phyloP scores from a whole-genome alignment of 92 coral and sea anemone species.

The Paragorgia papillata region DNA sequence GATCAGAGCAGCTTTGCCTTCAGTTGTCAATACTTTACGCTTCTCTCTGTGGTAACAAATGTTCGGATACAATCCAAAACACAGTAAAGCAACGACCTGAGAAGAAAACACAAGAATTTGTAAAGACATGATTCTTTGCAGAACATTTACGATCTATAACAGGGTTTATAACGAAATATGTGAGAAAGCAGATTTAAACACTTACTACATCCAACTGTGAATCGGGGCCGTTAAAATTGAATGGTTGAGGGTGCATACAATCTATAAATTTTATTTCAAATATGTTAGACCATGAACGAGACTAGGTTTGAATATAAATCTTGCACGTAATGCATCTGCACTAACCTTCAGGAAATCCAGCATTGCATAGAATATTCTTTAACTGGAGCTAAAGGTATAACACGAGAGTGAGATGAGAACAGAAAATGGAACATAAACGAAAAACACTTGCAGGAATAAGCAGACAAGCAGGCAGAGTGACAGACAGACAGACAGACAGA shows the following conservation, averaged over 20 bases:
- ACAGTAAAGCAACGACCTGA: conserved; percentile 90
- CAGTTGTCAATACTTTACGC: conserved; percentile 93
- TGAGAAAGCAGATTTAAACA: background rate
- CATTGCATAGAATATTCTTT: conserved; percentile 85
- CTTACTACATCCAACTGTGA: conserved; percentile 93
- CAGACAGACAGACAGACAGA: too few species aligned
- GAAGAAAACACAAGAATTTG: background rate
- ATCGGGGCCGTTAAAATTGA: conserved; percentile 98
- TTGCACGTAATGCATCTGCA: background rate
- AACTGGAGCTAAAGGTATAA: conserved; percentile 76
- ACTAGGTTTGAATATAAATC: too few species aligned
- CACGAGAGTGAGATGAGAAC: background rate
- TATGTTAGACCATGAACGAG: background rate
- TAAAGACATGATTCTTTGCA: background rate
- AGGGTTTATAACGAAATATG: too few species aligned
- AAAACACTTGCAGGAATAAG: too few species aligned
- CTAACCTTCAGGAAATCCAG: conserved; percentile 97
- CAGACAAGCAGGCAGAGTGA: too few species aligned
- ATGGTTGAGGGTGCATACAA: conserved; percentile 99
- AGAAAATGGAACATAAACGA: too few species aligned
- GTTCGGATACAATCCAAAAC: conserved; percentile 95
- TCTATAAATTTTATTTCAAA: conserved; percentile 51
- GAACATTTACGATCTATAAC: background rate
- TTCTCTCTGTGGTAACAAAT: conserved; percentile 95
- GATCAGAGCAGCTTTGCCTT: conserved; percentile 96